phyloP scores from a whole-genome alignment of 2,113 vertebrate species.

The Tupaia tana region DNA sequence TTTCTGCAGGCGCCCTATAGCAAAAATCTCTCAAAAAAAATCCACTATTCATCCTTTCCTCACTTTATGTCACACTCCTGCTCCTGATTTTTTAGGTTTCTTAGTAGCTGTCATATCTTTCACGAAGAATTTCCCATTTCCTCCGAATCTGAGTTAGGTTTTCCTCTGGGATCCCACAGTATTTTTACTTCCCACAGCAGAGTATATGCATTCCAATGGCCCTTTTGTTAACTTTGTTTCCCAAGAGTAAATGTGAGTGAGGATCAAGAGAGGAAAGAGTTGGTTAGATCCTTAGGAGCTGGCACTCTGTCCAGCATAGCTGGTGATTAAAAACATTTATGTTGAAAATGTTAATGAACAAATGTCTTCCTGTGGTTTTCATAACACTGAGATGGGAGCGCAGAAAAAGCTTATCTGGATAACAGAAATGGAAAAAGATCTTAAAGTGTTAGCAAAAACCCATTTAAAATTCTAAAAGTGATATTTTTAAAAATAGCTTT shows the following conservation, averaged over 20 bases:
- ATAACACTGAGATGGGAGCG: too few species aligned
- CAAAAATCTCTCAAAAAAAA: too few species aligned
- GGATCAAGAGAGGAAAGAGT: not conserved
- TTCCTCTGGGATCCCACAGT: not conserved
- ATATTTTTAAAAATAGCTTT: not conserved
- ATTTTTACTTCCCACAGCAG: not conserved
- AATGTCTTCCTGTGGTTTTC: not conserved
- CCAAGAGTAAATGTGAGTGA: not conserved
- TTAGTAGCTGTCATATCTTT: not conserved
- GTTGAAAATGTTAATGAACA: not conserved
- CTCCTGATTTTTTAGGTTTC: not conserved
- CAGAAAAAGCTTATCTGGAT: not conserved
- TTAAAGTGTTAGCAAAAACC: not conserved
- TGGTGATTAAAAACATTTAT: not conserved
- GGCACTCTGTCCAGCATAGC: not conserved
- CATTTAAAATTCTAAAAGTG: constrained; percentile 46
- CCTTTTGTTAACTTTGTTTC: not conserved
- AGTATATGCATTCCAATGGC: not conserved
- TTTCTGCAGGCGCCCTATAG: too few species aligned
- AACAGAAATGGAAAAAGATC: not conserved
- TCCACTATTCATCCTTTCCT: not conserved
- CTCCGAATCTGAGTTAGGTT: not conserved
- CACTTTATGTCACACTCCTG: fast-evolving
- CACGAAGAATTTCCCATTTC: not conserved
- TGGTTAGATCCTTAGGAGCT: not conserved